Conservation (phyloP, 2,888 invertebrate genomes). For the Tribolium freemani region DNA sequence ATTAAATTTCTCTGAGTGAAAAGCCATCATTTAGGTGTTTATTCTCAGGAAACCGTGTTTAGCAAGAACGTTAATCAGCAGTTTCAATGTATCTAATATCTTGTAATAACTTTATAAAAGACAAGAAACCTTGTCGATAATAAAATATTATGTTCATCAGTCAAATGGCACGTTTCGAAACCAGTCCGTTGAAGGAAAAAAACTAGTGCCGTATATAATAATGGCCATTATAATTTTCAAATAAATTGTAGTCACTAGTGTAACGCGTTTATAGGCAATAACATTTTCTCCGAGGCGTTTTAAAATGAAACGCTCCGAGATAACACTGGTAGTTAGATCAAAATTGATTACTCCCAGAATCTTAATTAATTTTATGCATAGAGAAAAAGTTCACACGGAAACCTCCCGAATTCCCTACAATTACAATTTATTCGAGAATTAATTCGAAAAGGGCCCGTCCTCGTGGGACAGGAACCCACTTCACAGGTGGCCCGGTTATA, state of each 20-base stretch:
- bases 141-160: constrained; percentile 5
- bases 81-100: constrained; percentile 10
- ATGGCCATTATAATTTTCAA: constrained; percentile 32
- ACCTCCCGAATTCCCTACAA: no score
- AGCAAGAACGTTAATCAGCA: background rate
- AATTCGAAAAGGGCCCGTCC: background rate
- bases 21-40: background rate
- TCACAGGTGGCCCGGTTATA: constrained; percentile 60
- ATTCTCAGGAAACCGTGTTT: background rate
- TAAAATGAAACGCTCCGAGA: constrained; percentile 19
- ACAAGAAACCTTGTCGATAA: constrained; percentile 1
- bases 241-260: constrained; percentile 25
- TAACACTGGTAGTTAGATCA: constrained; percentile 32
- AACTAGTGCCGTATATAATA: constrained; percentile 3
- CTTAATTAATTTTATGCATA: constrained; percentile 35
- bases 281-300: constrained; percentile 24
- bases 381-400: background rate
- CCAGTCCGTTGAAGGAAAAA: background rate
- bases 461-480: constrained; percentile 53
- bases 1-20: background rate
- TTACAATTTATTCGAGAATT: background rate
- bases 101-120: constrained; percentile 20
- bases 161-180: constrained; percentile 1
- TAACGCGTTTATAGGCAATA: constrained; percentile 30
- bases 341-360: constrained; percentile 28